phyloP scores from a whole-genome alignment of 2,797 vertebrate species.

The Notolabrus celidotus region DNA sequence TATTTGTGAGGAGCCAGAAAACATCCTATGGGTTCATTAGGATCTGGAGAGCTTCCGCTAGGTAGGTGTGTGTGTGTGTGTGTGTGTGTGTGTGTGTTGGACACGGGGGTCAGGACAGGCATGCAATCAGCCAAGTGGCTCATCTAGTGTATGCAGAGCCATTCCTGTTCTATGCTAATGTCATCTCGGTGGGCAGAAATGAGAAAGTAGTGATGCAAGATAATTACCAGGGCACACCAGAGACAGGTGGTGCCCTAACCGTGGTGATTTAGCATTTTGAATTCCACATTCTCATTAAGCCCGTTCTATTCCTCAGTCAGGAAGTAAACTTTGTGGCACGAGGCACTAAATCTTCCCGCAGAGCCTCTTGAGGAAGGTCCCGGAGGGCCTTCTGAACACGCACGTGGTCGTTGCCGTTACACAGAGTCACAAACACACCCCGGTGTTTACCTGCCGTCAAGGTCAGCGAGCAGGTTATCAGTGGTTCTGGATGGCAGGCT shows the following conservation, averaged over 20 bases:
- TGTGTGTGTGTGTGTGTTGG: conserved; percentile 52
- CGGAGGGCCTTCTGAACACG: conserved; percentile 50
- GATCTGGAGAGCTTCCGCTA: conserved; percentile 67
- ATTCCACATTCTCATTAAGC: conserved; percentile 75
- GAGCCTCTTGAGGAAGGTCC: conserved; percentile 54
- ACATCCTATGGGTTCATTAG: conserved; percentile 82
- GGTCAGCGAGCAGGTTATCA: conserved; percentile 82
- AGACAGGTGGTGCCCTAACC: conserved; percentile 78
- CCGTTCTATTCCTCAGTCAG: conserved; percentile 59
- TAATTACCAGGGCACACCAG: conserved; percentile 79
- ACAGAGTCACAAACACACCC: conserved; percentile 81
- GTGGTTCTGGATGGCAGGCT: conserved; percentile 66
- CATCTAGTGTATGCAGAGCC: conserved; percentile 62
- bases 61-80: conserved; percentile 34
- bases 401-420: conserved; percentile 54
- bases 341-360: conserved; percentile 58
- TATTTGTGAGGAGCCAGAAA: conserved; percentile 78
- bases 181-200: conserved; percentile 76
- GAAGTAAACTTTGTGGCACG: conserved; percentile 61
- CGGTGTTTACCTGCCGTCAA: conserved; percentile 84
- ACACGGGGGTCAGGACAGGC: conserved; percentile 73
- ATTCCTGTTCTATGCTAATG: conserved; percentile 78
- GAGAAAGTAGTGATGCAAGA: conserved; percentile 77
- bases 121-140: conserved; percentile 72
- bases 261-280: conserved; percentile 77